phyloP scores from a whole-genome alignment of 2,113 vertebrate species.

The Myxocyprinus asiaticus region DNA sequence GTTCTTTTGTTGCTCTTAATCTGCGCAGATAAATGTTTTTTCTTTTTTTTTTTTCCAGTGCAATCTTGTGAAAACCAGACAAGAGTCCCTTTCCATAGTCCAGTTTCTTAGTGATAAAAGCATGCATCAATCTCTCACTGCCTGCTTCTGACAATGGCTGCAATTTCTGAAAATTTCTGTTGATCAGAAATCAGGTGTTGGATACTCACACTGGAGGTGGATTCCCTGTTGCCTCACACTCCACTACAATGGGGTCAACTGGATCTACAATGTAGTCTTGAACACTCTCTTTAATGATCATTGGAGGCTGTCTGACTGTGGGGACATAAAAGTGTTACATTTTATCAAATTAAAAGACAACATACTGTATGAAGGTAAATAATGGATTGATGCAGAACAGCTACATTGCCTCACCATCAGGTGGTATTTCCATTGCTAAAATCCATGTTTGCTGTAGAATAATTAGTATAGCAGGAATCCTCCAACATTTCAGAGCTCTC shows the following conservation, averaged over 20 bases:
- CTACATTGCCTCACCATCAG: conserved; percentile 78
- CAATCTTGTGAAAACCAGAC: too few species aligned
- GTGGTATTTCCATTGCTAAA: conserved; percentile 83
- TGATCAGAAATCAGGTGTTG: background rate
- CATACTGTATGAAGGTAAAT: background rate
- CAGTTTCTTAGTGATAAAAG: too few species aligned
- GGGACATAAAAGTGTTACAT: background rate
- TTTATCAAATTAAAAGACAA: background rate
- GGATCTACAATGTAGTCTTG: conserved; percentile 95
- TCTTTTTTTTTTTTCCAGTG: too few species aligned
- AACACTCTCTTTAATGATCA: conserved; percentile 91
- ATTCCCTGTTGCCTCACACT: conserved; percentile 94
- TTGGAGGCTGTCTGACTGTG: conserved; percentile 92
- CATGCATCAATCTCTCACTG: too few species aligned
- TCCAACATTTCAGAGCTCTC: conserved; percentile 64
- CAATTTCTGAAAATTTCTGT: too few species aligned
- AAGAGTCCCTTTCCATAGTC: too few species aligned
- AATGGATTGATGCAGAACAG: background rate
- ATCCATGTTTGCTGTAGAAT: conserved; percentile 76
- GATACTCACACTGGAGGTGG: conserved; percentile 86
- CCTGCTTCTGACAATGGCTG: too few species aligned
- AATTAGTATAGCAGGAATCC: conserved; percentile 54
- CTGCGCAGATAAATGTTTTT: too few species aligned
- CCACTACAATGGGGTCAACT: conserved; percentile 90
- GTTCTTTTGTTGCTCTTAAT: too few species aligned